These are phyloP conservation scores for Druceiella hillmani DNA, from an alignment of 2,888 invertebrate species.

Conservation along the genomic window DNA sequence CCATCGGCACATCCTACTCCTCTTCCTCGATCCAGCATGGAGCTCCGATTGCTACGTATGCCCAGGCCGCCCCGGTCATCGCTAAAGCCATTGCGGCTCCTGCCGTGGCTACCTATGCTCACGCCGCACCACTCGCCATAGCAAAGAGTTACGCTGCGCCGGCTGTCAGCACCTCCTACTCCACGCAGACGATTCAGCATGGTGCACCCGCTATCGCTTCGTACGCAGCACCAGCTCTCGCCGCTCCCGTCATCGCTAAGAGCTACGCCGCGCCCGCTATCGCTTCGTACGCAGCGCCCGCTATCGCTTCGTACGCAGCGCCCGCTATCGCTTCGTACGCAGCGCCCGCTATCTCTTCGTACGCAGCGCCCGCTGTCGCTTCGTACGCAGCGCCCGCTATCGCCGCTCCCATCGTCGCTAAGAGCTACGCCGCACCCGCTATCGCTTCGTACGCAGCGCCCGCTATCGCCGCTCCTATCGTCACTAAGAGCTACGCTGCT, in stretches of 20 bases:
- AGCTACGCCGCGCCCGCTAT: constrained; percentile 33
- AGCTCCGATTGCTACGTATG: no score
- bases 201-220: constrained; percentile 18
- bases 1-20: no score
- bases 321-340: constrained; percentile 17
- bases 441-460: constrained; percentile 24
- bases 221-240: constrained; percentile 23
- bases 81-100: no score
- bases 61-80: no score
- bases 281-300: constrained; percentile 26
- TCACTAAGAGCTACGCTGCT: constrained; percentile 24
- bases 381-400: constrained; percentile 23
- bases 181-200: constrained; percentile 1
- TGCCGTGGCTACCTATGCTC: constrained; percentile 20
- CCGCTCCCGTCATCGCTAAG: constrained; percentile 30
- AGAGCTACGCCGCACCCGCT: constrained; percentile 22
- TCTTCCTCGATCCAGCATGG: constrained; percentile 25
- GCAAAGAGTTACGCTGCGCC: no score
- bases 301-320: constrained; percentile 12
- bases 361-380: constrained; percentile 19
- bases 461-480: constrained; percentile 23
- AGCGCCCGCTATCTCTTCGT: constrained; percentile 17
- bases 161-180: constrained; percentile 7
- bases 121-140: constrained; percentile 11
- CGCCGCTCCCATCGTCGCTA: constrained; percentile 19